A percentile compares a stretch with the other conserved stretches of the same genome.
phyloP scores from a whole-genome alignment of 2,888 invertebrate species.

The Escarpia spicata region DNA sequence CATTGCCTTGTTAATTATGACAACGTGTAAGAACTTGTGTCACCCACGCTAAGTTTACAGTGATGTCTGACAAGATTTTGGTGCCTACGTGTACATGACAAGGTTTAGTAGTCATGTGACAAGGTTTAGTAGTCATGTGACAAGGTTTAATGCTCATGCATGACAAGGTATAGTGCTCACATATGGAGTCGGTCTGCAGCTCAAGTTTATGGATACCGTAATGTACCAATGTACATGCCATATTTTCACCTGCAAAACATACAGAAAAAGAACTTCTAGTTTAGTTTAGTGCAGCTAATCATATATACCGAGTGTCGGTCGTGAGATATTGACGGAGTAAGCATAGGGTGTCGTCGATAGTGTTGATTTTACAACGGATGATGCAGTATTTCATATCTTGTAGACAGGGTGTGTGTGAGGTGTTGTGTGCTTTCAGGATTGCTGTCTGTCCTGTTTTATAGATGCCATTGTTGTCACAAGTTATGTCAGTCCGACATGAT shows the following conservation, averaged over 20 bases:
- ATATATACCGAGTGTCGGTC: not conserved
- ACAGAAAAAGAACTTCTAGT: not conserved
- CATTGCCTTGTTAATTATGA: not conserved
- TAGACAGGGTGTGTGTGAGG: not conserved
- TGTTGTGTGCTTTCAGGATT: constrained; percentile 16
- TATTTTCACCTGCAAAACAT: not conserved
- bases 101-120: not conserved
- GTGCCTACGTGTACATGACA: not conserved
- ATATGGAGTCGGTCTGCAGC: not conserved
- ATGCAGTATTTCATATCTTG: not conserved
- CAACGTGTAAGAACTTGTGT: not conserved
- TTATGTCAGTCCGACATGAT: not conserved
- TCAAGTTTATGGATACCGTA: not conserved
- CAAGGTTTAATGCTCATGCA: not conserved
- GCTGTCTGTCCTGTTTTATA: not conserved
- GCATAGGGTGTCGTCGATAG: not conserved
- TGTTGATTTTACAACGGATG: not conserved
- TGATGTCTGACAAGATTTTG: not conserved
- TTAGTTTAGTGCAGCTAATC: not conserved
- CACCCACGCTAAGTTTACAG: not conserved
- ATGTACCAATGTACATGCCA: not conserved
- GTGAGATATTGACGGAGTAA: not conserved
- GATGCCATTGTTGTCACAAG: not conserved
- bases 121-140: not conserved
- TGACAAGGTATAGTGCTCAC: not conserved